phyloP scores from a whole-genome alignment of 2,797 vertebrate species.

The Dendrocincla tyrannina region DNA sequence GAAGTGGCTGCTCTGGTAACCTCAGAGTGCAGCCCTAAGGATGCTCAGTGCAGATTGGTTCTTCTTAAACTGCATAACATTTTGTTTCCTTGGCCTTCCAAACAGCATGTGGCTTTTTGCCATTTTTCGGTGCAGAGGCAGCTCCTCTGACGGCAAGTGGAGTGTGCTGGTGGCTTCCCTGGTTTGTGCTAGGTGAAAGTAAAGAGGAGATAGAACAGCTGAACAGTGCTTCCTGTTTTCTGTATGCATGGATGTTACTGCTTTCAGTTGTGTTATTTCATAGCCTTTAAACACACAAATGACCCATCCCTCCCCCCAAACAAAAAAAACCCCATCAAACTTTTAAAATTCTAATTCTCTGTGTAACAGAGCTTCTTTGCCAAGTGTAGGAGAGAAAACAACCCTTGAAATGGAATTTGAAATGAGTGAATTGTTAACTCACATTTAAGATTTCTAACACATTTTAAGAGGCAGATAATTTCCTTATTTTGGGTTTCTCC shows the following conservation, averaged over 20 bases:
- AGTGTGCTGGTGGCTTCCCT: background rate
- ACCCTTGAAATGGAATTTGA: background rate
- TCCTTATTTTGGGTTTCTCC: background rate
- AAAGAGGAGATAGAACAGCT: background rate
- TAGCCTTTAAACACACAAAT: background rate
- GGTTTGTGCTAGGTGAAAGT: background rate
- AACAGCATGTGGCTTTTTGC: background rate
- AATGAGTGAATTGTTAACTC: background rate
- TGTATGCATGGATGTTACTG: background rate
- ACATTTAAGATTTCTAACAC: background rate
- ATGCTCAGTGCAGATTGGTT: background rate
- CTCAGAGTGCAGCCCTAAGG: background rate
- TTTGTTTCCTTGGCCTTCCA: background rate
- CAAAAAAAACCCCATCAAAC: background rate
- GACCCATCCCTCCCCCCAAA: accelerated
- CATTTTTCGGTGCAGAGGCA: background rate
- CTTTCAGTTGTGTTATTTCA: background rate
- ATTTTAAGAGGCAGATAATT: background rate
- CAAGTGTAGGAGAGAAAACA: background rate
- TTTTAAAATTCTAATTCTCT: background rate
- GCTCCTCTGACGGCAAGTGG: background rate
- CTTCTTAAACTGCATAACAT: accelerated
- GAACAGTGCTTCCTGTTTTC: background rate
- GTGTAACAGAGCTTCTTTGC: background rate
- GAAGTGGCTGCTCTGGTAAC: background rate